Conservation (phyloP, 37 sponge, comb jelly and placozoan species). For the Lycopodina hypogea region DNA sequence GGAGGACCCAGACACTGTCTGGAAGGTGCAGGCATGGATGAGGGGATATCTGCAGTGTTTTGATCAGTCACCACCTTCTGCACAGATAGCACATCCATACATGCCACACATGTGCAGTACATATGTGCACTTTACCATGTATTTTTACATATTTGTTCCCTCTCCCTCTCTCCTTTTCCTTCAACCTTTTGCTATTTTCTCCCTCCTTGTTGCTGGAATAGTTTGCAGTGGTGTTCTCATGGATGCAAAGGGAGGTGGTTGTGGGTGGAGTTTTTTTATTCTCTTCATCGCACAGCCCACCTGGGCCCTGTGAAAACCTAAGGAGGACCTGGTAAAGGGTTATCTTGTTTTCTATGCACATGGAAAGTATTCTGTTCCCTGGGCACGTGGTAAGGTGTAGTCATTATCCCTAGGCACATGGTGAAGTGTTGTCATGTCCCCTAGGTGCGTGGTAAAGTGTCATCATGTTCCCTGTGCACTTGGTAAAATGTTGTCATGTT, state of each 20-base stretch:
- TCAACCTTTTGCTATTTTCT: background rate
- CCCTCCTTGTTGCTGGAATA: slow-evolving; percentile 79
- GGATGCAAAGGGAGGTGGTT: slow-evolving; percentile 88
- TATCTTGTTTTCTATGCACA: too few species aligned
- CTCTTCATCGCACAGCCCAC: slow-evolving; percentile 92
- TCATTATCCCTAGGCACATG: too few species aligned
- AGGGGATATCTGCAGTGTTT: too few species aligned
- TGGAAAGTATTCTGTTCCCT: too few species aligned
- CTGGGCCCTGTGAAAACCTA: slow-evolving; percentile 94
- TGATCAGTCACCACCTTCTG: too few species aligned
- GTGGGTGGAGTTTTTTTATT: slow-evolving; percentile 96
- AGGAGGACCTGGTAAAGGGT: slow-evolving; percentile 94
- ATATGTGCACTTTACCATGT: too few species aligned
- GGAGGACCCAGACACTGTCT: slow-evolving; percentile 62
- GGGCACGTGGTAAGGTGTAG: too few species aligned
- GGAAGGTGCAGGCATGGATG: slow-evolving; percentile 81
- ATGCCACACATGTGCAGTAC: background rate
- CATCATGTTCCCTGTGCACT: too few species aligned
- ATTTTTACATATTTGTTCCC: background rate
- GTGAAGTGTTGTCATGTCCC: too few species aligned
- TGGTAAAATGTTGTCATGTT: too few species aligned
- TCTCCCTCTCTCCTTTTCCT: background rate
- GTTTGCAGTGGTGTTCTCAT: slow-evolving; percentile 89
- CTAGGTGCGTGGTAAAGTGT: too few species aligned
- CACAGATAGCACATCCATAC: too few species aligned